Percentiles rank a stretch among this genome's conserved stretches.
Conservation (phyloP, 2,888 invertebrate species). For the Stenodema calcarata region DNA sequence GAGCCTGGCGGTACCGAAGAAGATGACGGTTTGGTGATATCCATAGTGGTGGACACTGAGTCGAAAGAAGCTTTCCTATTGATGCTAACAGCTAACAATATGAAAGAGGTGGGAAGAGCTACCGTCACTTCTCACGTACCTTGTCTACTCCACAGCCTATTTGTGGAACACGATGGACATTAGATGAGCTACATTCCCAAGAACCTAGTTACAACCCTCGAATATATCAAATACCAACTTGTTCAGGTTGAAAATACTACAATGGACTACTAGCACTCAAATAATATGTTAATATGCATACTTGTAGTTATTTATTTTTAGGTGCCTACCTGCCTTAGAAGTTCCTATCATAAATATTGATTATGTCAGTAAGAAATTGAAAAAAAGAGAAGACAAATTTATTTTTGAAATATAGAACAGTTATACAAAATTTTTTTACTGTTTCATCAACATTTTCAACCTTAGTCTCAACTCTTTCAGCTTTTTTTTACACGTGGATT, state of each 20-base stretch:
- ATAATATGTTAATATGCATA: too few relatives aligned
- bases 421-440: too few relatives aligned
- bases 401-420: too few relatives aligned
- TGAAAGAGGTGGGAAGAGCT: slow-evolving; percentile 53
- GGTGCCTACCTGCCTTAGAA: too few relatives aligned
- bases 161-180: not conserved
- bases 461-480: too few relatives aligned
- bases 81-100: slow-evolving; percentile 51
- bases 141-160: slow-evolving; percentile 53
- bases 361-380: too few relatives aligned
- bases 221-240: not conserved
- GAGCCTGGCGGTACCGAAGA: slow-evolving; percentile 46
- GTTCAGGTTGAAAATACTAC: too few relatives aligned
- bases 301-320: too few relatives aligned
- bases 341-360: too few relatives aligned
- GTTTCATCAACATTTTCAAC: too few relatives aligned
- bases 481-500: too few relatives aligned
- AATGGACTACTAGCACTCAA: not conserved
- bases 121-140: slow-evolving; percentile 51
- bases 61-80: slow-evolving; percentile 42
- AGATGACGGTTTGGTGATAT: slow-evolving; percentile 55
- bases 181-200: not conserved
- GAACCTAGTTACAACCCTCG: not conserved
- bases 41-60: slow-evolving; percentile 50
- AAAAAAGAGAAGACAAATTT: too few relatives aligned